Evolutionary conservation across 1,140 invertebrate species (phyloP), one percentile per base, ranked within the genome.

Genomic region (Hylaeus volcanicus): DNA sequence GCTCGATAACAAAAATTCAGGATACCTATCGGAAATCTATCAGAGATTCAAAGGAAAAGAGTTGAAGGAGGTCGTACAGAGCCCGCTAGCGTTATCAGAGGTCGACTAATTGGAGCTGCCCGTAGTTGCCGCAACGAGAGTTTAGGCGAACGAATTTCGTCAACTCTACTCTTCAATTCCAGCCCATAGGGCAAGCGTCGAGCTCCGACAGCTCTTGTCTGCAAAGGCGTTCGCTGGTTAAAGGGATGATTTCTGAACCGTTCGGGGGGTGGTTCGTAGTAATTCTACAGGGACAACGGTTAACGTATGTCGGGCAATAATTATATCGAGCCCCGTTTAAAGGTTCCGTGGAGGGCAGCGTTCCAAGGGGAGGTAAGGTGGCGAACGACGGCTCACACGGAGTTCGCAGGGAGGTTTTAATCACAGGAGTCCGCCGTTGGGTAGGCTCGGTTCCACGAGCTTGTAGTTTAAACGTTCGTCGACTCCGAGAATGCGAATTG

Each of bases 261-360:
- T 9, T 26, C 3, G 55, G 39, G 3, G 14, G n/a, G 48, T 26
- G 48, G 69, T n/a, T 79, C 15, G 76, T 39, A 79, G 76, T 56
- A 79, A 79, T 79, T 79, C 60, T 37, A 48, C 51, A 37, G 39
- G 60, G 61, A 51, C 43, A 41, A 2, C 5, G 90, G 26, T 26
- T 91, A 90, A 91, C 89, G 89, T 90, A 90, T 89, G 90, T 88
- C 89, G 86, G 87, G 89, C 86, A 89, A 91, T 91, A 91, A 91
- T 91, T 91, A 91, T 91, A 90, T 91, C 88, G 89, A 61, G 87
- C 86, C 85, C 84, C 84, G 78, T 66, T 80, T 74, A 68, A 75
- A 80, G 72, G 78, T 74, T 61, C 71, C 80, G 82, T 84, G 86
- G 81, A 64, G 56, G 70, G 65, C 75, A 79, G 82, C 78, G 76